Conservation (phyloP, 2,797 vertebrate species). For the Sternarchorhynchus goeldii region DNA sequence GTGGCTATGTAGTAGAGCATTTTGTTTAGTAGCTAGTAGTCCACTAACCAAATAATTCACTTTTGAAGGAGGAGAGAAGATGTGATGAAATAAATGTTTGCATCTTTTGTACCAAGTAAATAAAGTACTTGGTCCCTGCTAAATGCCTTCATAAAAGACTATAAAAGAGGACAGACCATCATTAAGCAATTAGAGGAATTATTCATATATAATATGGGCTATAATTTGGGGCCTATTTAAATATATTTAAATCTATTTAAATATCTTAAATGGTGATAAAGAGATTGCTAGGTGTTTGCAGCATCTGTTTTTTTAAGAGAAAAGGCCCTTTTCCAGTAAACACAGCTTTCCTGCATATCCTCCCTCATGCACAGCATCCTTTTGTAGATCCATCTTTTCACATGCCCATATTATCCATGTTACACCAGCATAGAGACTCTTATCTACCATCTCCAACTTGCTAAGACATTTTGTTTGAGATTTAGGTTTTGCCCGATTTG, state of each 20-base stretch:
- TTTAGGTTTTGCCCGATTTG: slow-evolving; percentile 6
- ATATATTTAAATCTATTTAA: no score
- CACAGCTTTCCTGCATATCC: background rate
- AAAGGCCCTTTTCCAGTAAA: background rate
- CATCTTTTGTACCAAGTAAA: no score
- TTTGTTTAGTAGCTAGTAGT: background rate
- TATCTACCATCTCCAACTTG: slow-evolving; percentile 48
- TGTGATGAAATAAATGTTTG: background rate
- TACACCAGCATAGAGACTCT: slow-evolving; percentile 24
- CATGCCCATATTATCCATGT: slow-evolving; percentile 4
- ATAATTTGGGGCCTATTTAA: background rate
- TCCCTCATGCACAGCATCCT: background rate
- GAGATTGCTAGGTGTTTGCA: background rate
- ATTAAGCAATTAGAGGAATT: no score
- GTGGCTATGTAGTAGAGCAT: no score
- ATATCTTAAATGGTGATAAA: background rate
- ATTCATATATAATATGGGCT: background rate
- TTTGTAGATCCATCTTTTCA: slow-evolving; percentile 22
- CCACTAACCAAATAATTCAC: background rate
- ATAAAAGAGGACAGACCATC: no score
- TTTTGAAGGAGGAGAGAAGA: background rate
- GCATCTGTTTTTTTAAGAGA: background rate
- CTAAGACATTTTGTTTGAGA: slow-evolving; percentile 42
- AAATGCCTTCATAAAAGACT: no score
- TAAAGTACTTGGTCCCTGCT: no score